Evolutionary conservation across 2,113 vertebrate species (phyloP).

Genomic region (Capricornis sumatraensis): DNA sequence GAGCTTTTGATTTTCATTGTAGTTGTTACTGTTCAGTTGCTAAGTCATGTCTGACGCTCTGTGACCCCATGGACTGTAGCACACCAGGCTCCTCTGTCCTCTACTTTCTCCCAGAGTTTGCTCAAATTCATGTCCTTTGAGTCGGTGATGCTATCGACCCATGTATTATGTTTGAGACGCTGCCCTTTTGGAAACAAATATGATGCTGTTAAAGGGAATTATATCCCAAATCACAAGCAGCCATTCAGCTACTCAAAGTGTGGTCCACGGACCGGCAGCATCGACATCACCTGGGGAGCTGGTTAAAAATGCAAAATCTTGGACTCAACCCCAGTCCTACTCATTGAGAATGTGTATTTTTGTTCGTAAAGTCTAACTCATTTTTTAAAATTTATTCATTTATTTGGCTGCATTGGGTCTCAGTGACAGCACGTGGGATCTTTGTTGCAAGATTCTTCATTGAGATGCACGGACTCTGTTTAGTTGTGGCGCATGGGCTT

Average conservation of each 20-base stretch:
- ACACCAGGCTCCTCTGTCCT: not conserved
- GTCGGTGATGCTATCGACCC: not conserved
- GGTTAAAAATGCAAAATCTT: not conserved
- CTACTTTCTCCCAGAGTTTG: fast-evolving
- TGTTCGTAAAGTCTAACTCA: not conserved
- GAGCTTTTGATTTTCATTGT: not conserved
- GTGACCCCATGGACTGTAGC: not conserved
- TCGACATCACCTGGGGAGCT: not conserved
- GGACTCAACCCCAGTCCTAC: not conserved
- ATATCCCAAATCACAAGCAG: not conserved
- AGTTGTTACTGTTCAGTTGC: not conserved
- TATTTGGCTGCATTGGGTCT: not conserved
- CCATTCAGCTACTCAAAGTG: not conserved
- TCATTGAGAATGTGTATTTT: not conserved
- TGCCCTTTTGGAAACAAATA: not conserved
- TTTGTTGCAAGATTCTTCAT: not conserved
- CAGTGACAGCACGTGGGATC: not conserved
- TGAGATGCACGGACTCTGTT: not conserved
- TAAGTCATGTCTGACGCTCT: not conserved
- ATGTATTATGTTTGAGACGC: not conserved
- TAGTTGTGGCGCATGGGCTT: fast-evolving
- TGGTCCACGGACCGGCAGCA: not conserved
- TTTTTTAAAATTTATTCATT: not conserved
- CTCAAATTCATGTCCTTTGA: not conserved
- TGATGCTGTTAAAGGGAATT: not conserved